phyloP scores from a whole-genome alignment of 2,888 invertebrate genomes.

The Pedicia rivosa region DNA sequence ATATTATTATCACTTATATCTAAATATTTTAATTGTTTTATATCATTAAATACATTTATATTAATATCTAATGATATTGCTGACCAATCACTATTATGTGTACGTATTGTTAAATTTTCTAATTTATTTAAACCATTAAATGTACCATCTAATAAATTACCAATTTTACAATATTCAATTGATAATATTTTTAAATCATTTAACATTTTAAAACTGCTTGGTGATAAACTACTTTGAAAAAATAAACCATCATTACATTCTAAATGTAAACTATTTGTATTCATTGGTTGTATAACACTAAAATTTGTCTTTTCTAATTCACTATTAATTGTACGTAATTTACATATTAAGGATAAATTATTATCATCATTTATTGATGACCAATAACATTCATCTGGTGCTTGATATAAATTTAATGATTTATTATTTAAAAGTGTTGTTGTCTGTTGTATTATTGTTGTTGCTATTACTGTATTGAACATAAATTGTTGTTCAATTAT shows the following conservation, averaged over 20 bases:
- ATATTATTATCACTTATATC: slow-evolving; percentile 80
- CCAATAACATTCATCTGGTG: slow-evolving; percentile 62
- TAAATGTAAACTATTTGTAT: slow-evolving; percentile 62
- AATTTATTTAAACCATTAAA: slow-evolving; percentile 67
- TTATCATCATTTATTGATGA: slow-evolving; percentile 32
- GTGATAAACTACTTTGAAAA: slow-evolving; percentile 63
- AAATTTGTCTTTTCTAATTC: slow-evolving; percentile 79
- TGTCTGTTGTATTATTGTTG: neutral
- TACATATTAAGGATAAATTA: slow-evolving; percentile 61
- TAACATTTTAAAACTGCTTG: slow-evolving; percentile 65
- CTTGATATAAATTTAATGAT: slow-evolving; percentile 47
- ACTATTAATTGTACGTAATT: slow-evolving; percentile 70
- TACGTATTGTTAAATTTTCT: slow-evolving; percentile 68
- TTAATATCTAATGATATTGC: slow-evolving; percentile 73
- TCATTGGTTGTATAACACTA: slow-evolving; percentile 70
- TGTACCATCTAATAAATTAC: slow-evolving; percentile 65
- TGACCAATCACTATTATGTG: slow-evolving; percentile 72
- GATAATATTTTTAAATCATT: slow-evolving; percentile 63
- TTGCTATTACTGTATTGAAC: neutral
- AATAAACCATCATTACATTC: slow-evolving; percentile 68
- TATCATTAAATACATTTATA: slow-evolving; percentile 58
- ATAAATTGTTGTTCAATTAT: no score
- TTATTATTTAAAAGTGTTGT: neutral
- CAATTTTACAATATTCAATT: slow-evolving; percentile 76
- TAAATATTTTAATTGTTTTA: slow-evolving; percentile 62